phyloP scores from a whole-genome alignment of 2,797 vertebrate genomes.

The Avahi laniger region DNA sequence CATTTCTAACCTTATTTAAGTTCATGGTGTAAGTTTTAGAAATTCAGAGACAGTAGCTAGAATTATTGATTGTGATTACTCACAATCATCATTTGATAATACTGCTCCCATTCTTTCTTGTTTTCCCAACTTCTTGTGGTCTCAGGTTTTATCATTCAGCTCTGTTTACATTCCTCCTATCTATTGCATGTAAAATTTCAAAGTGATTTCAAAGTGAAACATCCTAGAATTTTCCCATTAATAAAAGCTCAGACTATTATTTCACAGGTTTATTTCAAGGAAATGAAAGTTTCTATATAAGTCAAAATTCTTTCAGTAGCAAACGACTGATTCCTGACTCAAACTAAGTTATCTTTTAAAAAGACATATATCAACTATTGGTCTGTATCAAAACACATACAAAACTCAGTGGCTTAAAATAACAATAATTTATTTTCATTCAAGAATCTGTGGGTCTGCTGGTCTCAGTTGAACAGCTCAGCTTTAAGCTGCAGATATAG shows the following conservation, averaged over 20 bases:
- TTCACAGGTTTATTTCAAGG: not conserved
- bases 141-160: not conserved
- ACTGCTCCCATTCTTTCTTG: not conserved
- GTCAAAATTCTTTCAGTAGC: not conserved
- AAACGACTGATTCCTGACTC: not conserved
- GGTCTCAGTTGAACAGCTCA: not conserved
- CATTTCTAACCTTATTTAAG: not conserved
- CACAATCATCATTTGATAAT: not conserved
- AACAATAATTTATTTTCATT: constrained; percentile 29
- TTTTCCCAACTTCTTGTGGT: not conserved
- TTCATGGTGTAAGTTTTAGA: not conserved
- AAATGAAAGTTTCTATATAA: not conserved
- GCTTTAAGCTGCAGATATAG: not conserved
- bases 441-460: not conserved
- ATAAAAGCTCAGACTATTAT: not conserved
- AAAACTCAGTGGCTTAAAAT: not conserved
- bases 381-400: not conserved
- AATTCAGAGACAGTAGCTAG: not conserved
- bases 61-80: not conserved
- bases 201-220: not conserved
- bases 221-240: not conserved
- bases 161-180: not conserved
- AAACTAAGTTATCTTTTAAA: not conserved
- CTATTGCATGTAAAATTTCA: not conserved
- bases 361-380: not conserved